These are phyloP conservation scores for Atrina japonica DNA, from an alignment of 2,888 invertebrate species.

Conservation along the genomic window DNA sequence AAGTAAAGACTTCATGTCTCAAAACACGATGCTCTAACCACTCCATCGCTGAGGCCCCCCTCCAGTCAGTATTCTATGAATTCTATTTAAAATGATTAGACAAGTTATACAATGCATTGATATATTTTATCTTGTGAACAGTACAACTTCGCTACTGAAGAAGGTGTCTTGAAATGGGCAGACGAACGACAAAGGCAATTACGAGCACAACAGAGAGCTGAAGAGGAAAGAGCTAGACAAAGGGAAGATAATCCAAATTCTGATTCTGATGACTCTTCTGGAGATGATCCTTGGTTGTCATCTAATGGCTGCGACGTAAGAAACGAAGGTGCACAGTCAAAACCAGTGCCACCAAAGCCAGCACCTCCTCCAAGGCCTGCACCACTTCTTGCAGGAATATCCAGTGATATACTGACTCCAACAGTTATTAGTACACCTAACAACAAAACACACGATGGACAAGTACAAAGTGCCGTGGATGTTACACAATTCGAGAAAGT, in stretches of 20 bases:
- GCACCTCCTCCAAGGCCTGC: conserved; percentile 18
- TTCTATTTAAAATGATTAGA: no score
- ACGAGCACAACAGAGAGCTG: conserved; percentile 47
- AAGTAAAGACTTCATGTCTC: no score
- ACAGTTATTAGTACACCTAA: conserved; percentile 48
- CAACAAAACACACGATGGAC: conserved; percentile 1
- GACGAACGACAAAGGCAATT: conserved; percentile 64
- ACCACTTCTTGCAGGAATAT: conserved; percentile 54
- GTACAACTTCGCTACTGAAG: conserved; percentile 74
- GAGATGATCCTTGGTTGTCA: conserved; percentile 5
- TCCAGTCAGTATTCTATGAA: no score
- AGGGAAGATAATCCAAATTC: conserved; percentile 21
- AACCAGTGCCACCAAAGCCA: neutral
- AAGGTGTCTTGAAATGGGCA: conserved; percentile 73
- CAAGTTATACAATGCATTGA: no score
- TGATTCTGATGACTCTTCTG: conserved; percentile 36
- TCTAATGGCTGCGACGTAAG: neutral
- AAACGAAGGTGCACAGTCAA: neutral
- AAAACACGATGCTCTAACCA: no score
- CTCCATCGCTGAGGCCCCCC: no score
- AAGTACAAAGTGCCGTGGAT: conserved; percentile 56
- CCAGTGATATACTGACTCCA: conserved; percentile 64
- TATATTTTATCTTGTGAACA: no score
- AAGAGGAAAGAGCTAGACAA: conserved; percentile 37
- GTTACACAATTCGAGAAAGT: conserved; percentile 71